These are phyloP conservation scores for Tursiops truncatus DNA, from an alignment of 2,113 vertebrate genomes.

Conservation along the genomic window DNA sequence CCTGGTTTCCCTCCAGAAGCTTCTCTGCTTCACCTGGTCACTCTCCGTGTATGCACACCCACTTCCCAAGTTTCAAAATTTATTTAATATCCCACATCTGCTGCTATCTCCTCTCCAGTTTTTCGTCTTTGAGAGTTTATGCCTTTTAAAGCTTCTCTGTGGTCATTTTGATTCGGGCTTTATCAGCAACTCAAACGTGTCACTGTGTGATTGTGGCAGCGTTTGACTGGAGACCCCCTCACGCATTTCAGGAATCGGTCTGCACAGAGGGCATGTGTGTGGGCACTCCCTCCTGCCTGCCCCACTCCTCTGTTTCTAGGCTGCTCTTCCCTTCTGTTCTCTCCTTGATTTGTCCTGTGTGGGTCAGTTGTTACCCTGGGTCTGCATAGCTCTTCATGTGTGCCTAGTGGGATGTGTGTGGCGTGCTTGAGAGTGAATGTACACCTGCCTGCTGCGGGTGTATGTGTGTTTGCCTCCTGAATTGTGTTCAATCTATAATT, in stretches of 20 bases:
- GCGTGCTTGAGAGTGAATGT: background rate
- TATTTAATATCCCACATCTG: background rate
- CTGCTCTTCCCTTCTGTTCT: background rate
- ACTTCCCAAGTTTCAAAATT: background rate
- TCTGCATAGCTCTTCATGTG: background rate
- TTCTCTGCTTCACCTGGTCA: background rate
- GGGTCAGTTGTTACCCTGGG: background rate
- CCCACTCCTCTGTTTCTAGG: background rate
- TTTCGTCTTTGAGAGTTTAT: background rate
- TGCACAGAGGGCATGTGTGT: background rate
- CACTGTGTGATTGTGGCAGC: background rate
- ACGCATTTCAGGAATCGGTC: background rate
- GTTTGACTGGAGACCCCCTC: background rate
- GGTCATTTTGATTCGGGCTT: background rate
- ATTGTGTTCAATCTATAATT: background rate
- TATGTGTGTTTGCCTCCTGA: background rate
- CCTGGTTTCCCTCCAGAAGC: background rate
- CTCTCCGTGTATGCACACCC: background rate
- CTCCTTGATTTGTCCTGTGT: background rate
- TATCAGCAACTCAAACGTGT: background rate
- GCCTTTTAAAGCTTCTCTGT: background rate
- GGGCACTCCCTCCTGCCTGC: background rate
- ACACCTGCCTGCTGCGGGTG: background rate
- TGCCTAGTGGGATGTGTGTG: background rate
- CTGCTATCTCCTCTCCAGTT: background rate